Conservation (phyloP, 2,797 vertebrate species). For the Thalassophryne amazonica region DNA sequence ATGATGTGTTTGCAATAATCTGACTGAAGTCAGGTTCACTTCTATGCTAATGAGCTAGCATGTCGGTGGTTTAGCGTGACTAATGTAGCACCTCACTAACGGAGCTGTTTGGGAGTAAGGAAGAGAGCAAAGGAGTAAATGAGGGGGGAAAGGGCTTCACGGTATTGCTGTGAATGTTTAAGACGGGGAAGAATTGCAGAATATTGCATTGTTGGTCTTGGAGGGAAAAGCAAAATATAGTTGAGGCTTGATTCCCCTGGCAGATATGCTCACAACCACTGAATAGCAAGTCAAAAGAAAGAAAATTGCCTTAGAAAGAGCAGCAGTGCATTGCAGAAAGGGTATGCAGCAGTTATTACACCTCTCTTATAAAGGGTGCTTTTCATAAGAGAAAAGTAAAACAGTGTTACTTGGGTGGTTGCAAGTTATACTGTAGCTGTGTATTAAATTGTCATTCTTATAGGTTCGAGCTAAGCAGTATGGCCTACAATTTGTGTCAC, state of each 20-base stretch:
- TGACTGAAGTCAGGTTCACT: constrained; percentile 67
- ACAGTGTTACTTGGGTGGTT: background rate
- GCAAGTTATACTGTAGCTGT: no score
- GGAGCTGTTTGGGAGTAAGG: constrained; percentile 53
- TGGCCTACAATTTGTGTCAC: no score
- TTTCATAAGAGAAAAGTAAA: constrained; percentile 13
- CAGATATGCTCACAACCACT: constrained; percentile 54
- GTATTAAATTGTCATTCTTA: no score
- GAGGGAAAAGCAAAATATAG: constrained; percentile 45
- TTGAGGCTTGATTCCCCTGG: constrained; percentile 52
- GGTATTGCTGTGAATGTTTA: constrained; percentile 36
- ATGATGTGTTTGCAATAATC: constrained; percentile 72
- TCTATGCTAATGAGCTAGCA: constrained; percentile 71
- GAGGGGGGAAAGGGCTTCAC: constrained; percentile 65
- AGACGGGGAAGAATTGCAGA: constrained; percentile 48
- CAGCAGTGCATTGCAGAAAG: constrained; percentile 29
- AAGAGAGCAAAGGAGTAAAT: constrained; percentile 28
- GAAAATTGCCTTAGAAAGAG: constrained; percentile 59
- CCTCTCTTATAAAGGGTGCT: constrained; percentile 10
- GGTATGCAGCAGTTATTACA: constrained; percentile 28
- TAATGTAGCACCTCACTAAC: constrained; percentile 65
- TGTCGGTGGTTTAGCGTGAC: constrained; percentile 73
- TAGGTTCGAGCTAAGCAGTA: no score
- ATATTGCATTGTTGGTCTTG: constrained; percentile 60
- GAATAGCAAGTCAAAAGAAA: constrained; percentile 35